Percentiles rank a stretch among this genome's conserved stretches.
Evolutionary conservation across 2,888 invertebrate genomes (phyloP).

Genomic region (Caenorhabditis virilis): DNA sequence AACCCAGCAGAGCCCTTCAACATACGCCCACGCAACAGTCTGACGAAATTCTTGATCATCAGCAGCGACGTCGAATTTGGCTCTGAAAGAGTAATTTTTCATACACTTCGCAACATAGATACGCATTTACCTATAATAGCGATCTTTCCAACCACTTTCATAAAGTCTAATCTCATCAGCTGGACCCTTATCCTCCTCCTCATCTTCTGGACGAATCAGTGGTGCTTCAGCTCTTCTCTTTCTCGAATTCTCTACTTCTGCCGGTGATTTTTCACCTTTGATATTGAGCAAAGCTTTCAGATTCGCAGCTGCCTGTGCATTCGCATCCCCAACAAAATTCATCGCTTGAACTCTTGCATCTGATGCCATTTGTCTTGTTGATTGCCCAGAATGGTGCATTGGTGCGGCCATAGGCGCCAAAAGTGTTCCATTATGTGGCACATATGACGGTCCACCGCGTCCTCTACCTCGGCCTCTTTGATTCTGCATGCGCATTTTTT

Average conservation of each 20-base stretch:
- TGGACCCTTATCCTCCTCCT: slow-evolving; percentile 56
- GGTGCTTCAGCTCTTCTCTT: slow-evolving; percentile 40
- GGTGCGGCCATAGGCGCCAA: slow-evolving; percentile 42
- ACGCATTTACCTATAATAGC: slow-evolving; percentile 74
- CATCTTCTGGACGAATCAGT: slow-evolving; percentile 8
- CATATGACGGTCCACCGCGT: slow-evolving; percentile 37
- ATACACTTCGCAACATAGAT: not conserved
- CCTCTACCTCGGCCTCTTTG: slow-evolving; percentile 29
- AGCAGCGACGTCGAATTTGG: slow-evolving; percentile 70
- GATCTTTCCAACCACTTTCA: slow-evolving; percentile 96
- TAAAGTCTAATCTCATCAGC: slow-evolving; percentile 71
- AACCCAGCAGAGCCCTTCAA: slow-evolving; percentile 96
- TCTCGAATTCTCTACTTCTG: slow-evolving; percentile 18
- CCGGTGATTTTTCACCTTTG: slow-evolving; percentile 30
- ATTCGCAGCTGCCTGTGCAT: slow-evolving; percentile 69
- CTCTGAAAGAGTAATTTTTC: slow-evolving; percentile 69
- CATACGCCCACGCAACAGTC: slow-evolving; percentile 83
- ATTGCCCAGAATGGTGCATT: slow-evolving; percentile 33
- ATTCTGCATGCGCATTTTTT: slow-evolving; percentile 69
- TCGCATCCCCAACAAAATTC: slow-evolving; percentile 33
- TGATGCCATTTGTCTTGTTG: slow-evolving; percentile 47
- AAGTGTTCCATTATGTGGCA: slow-evolving; percentile 35
- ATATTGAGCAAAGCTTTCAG: slow-evolving; percentile 73
- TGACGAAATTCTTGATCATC: slow-evolving; percentile 79
- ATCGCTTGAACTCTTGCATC: slow-evolving; percentile 47